These are phyloP conservation scores for Aphis gossypii DNA, from an alignment of 1,140 invertebrate genomes.

Conservation along the genomic window DNA sequence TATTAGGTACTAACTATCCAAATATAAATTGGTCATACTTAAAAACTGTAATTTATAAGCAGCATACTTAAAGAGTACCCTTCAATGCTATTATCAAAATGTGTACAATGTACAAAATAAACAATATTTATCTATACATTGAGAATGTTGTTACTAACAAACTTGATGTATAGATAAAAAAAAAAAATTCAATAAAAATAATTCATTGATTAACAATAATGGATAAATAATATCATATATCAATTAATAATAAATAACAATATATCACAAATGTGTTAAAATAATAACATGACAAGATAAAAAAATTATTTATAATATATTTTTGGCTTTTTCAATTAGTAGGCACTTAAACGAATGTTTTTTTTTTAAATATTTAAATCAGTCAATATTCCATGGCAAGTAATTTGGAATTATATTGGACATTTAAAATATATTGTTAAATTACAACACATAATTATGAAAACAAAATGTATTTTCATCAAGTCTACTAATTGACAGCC, in stretches of 20 bases:
- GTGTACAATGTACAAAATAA: background rate
- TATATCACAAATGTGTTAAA: constrained; percentile 30
- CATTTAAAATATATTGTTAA: background rate
- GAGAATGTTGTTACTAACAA: background rate
- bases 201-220: constrained; percentile 25
- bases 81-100: background rate
- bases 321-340: constrained; percentile 3
- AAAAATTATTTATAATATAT: background rate
- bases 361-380: constrained; percentile 27
- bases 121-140: background rate
- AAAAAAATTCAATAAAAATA: background rate
- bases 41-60: background rate
- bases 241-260: constrained; percentile 1
- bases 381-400: background rate
- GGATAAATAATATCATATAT: constrained; percentile 8
- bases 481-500: background rate
- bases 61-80: background rate
- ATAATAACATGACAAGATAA: constrained; percentile 27
- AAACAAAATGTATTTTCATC: background rate
- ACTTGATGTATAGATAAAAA: background rate
- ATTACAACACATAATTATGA: background rate
- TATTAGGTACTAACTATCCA: background rate
- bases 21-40: background rate
- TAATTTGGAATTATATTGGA: constrained; percentile 3
- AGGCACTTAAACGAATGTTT: constrained; percentile 25